Conservation (phyloP, 2,113 vertebrate species). For the Chionomys nivalis region DNA sequence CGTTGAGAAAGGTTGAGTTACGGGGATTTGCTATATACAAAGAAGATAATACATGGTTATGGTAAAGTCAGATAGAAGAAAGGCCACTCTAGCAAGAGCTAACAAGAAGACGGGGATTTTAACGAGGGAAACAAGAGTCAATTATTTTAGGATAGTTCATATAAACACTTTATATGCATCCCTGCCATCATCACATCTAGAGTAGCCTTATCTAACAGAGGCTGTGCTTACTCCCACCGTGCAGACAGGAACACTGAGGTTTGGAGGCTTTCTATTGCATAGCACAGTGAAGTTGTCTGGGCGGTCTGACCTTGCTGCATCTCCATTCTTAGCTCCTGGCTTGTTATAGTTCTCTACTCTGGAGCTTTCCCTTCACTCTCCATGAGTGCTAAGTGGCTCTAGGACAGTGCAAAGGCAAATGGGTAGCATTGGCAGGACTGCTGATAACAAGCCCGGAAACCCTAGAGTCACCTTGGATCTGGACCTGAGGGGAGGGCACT, state of each 20-base stretch:
- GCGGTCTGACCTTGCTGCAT: not conserved
- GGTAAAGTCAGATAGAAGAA: not conserved
- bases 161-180: not conserved
- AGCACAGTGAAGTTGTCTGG: not conserved
- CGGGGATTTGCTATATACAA: not conserved
- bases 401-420: not conserved
- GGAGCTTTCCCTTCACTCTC: not conserved
- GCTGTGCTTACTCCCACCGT: not conserved
- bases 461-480: not conserved
- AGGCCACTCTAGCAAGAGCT: not conserved
- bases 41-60: not conserved
- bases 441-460: not conserved
- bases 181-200: not conserved
- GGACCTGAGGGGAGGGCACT: not conserved
- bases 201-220: not conserved
- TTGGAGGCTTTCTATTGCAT: not conserved
- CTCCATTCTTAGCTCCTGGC: not conserved
- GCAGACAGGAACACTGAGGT: not conserved
- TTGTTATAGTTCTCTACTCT: not conserved
- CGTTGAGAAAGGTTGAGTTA: not conserved
- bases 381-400: not conserved
- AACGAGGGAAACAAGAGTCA: not conserved
- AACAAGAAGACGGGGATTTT: not conserved
- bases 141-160: not conserved
- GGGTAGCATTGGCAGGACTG: no score